Evolutionary conservation across 2,888 invertebrate species (phyloP).

Genomic region (Drosophila ustulata): DNA sequence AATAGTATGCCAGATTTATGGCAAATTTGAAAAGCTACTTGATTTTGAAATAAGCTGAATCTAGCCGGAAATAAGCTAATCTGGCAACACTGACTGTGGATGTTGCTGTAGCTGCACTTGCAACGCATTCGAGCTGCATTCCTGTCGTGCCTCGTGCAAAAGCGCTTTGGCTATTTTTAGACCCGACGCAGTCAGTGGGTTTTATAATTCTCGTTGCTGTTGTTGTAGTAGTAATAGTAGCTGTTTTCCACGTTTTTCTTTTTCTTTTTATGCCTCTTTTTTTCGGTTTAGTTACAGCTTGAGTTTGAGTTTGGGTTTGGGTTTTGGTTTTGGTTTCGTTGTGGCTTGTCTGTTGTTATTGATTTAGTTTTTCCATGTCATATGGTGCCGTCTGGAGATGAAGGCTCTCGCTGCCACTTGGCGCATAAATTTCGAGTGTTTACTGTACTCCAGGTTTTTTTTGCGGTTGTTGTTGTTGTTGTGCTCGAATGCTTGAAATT

Average conservation of each 20-base stretch:
- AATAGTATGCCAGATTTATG: too few species aligned
- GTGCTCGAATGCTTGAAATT: slow-evolving; percentile 62
- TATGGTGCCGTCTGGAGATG: slow-evolving; percentile 19
- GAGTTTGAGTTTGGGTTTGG: background rate
- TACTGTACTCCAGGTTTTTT: slow-evolving; percentile 58
- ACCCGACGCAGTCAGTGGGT: slow-evolving; percentile 65
- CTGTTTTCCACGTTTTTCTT: slow-evolving; percentile 21
- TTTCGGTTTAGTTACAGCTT: background rate
- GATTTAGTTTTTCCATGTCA: slow-evolving; percentile 56
- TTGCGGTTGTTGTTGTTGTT: slow-evolving; percentile 20
- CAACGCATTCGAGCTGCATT: slow-evolving; percentile 67
- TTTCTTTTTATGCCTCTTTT: background rate
- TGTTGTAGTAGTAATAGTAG: slow-evolving; percentile 8
- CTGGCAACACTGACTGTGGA: slow-evolving; percentile 13
- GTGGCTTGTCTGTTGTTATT: slow-evolving; percentile 47
- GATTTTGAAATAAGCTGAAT: too few species aligned
- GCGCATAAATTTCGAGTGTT: slow-evolving; percentile 47
- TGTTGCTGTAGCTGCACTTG: slow-evolving; percentile 53
- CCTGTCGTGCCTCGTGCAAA: slow-evolving; percentile 64
- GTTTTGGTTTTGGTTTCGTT: slow-evolving; percentile 1
- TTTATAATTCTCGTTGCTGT: slow-evolving; percentile 34
- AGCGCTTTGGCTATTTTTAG: slow-evolving; percentile 69
- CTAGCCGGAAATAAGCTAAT: too few species aligned
- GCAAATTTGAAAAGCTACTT: too few species aligned
- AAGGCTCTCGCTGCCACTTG: slow-evolving; percentile 28